These are phyloP conservation scores for Poecilia wingei DNA, from an alignment of 2,797 vertebrate species.

Conservation along the genomic window DNA sequence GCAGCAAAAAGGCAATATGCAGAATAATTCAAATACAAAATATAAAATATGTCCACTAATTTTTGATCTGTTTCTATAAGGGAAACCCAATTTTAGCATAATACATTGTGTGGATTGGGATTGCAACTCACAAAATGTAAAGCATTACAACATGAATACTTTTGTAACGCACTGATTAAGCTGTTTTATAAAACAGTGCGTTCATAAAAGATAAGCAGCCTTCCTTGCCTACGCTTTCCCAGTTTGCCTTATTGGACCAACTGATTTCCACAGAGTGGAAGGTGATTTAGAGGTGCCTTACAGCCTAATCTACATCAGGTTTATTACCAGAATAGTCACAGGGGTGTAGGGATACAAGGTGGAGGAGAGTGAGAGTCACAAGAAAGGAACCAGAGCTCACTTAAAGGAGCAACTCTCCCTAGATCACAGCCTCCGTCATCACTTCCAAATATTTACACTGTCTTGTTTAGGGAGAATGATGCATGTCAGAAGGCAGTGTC, in stretches of 20 bases:
- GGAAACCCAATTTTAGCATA: not conserved
- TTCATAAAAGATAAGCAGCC: not conserved
- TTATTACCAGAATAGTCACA: slow-evolving; percentile 29
- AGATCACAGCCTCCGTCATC: slow-evolving; percentile 52
- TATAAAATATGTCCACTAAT: not conserved
- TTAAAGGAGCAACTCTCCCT: slow-evolving; percentile 41
- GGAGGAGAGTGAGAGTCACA: slow-evolving; percentile 42
- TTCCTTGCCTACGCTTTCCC: not conserved
- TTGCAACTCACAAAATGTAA: not conserved
- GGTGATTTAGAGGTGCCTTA: slow-evolving; percentile 8
- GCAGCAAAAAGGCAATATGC: slow-evolving; percentile 25
- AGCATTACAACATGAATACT: not conserved
- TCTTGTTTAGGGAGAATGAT: slow-evolving; percentile 59
- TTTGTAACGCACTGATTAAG: not conserved
- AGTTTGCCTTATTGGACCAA: slow-evolving; percentile 7
- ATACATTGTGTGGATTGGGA: not conserved
- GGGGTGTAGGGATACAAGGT: slow-evolving; percentile 33
- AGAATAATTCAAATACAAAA: not conserved
- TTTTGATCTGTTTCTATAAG: not conserved
- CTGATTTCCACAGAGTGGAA: not conserved
- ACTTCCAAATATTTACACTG: slow-evolving; percentile 64
- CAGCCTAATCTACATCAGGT: slow-evolving; percentile 19
- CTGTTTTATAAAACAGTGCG: slow-evolving; percentile 34
- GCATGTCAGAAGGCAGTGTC: slow-evolving; percentile 59
- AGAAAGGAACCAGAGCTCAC: slow-evolving; percentile 47